These are phyloP conservation scores for Meliscaeva auricollis DNA, from an alignment of 2,888 invertebrate genomes.

Conservation along the genomic window DNA sequence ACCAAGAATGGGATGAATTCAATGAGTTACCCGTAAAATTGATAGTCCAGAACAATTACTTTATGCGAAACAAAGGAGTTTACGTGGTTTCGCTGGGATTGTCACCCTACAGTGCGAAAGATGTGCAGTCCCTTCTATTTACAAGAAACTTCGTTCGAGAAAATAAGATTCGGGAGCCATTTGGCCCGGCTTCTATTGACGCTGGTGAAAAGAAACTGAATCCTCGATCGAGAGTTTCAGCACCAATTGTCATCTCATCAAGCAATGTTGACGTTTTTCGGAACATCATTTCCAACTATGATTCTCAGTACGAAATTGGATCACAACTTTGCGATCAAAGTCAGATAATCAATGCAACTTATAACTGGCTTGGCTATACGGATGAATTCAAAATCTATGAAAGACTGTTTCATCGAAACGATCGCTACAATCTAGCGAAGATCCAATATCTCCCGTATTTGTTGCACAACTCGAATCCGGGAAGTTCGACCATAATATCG, in stretches of 20 bases:
- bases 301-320: slow-evolving; percentile 96
- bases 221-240: slow-evolving; percentile 96
- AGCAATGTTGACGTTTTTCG: slow-evolving; percentile 94
- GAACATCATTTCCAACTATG: slow-evolving; percentile 96
- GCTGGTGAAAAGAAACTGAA: slow-evolving; percentile 88
- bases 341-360: slow-evolving; percentile 95
- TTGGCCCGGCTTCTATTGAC: slow-evolving; percentile 86
- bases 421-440: slow-evolving; percentile 97
- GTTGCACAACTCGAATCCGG: slow-evolving; percentile 94
- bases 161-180: slow-evolving; percentile 94
- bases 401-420: slow-evolving; percentile 92
- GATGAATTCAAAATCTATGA: slow-evolving; percentile 90
- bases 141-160: slow-evolving; percentile 94
- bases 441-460: slow-evolving; percentile 96
- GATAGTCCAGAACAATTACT: slow-evolving; percentile 93
- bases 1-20: slow-evolving; percentile 91
- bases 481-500: slow-evolving; percentile 92
- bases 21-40: slow-evolving; percentile 90
- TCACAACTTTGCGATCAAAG: slow-evolving; percentile 98
- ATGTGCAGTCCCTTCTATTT: slow-evolving; percentile 92
- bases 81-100: slow-evolving; percentile 95
- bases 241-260: slow-evolving; percentile 95
- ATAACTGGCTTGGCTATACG: slow-evolving; percentile 95
- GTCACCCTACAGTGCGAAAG: slow-evolving; percentile 93
- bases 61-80: slow-evolving; percentile 93